Percentiles rank a stretch among this genome's conserved stretches.
These are phyloP conservation scores for Lepus oiostolus DNA, from an alignment of 2,797 vertebrate species.

Conservation along the genomic window DNA sequence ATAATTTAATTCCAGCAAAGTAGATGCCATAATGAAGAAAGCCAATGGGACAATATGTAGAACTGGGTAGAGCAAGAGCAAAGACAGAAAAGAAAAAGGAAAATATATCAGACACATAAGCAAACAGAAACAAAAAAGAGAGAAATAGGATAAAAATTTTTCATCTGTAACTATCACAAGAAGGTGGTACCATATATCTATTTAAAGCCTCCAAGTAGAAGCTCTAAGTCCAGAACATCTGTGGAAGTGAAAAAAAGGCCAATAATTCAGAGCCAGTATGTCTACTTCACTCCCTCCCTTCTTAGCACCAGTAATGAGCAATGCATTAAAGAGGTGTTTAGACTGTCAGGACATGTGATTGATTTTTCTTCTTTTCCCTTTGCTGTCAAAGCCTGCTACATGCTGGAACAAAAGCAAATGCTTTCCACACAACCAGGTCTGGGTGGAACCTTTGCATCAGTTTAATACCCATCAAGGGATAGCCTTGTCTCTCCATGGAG, in stretches of 20 bases:
- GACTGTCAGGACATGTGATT: conserved; percentile 42
- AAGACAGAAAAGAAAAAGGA: conserved; percentile 12
- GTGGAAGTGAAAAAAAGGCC: not conserved
- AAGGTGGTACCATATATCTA: not conserved
- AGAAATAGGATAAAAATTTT: not conserved
- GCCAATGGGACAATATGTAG: not conserved
- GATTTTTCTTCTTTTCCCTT: not conserved
- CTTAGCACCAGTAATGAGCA: not conserved
- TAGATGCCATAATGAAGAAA: not conserved
- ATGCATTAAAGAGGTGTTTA: conserved; percentile 44
- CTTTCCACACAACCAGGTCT: conserved; percentile 10
- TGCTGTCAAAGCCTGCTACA: conserved; percentile 25
- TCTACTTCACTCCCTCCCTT: not conserved
- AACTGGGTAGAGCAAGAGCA: not conserved
- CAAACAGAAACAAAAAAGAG: not conserved
- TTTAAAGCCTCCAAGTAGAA: not conserved
- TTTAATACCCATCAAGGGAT: conserved; percentile 29
- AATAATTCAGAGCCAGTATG: not conserved
- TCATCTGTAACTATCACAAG: conserved; percentile 8
- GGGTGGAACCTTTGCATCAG: conserved; percentile 46
- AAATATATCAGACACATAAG: not conserved
- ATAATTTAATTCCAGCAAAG: conserved; percentile 28
- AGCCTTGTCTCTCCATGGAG: not conserved
- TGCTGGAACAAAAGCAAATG: conserved; percentile 59
- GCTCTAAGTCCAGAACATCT: conserved; percentile 10